Evolutionary conservation across 1,140 invertebrate species (phyloP).

Genomic region (Sycophila sp.): DNA sequence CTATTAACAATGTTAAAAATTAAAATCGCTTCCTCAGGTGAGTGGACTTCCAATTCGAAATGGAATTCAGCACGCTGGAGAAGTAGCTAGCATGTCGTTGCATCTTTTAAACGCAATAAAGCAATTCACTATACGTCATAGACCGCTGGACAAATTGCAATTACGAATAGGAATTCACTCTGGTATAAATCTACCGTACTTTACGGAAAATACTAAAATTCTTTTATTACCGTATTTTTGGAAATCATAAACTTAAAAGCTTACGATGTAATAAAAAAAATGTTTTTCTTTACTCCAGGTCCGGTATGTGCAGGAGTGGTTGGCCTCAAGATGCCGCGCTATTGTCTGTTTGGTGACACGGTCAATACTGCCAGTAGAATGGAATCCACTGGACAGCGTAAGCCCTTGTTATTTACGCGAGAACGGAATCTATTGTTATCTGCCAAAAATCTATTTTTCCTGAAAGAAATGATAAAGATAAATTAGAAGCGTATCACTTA

Average conservation of each 20-base stretch:
- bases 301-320: constrained; percentile 90
- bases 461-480: too few relatives aligned
- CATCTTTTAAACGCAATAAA: constrained; percentile 84
- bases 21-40: too few relatives aligned
- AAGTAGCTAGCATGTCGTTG: constrained; percentile 94
- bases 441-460: too few relatives aligned
- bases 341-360: constrained; percentile 90
- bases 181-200: constrained; percentile 69
- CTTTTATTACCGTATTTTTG: background rate
- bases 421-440: too few relatives aligned
- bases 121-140: constrained; percentile 87
- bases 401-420: constrained; percentile 46
- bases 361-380: constrained; percentile 94
- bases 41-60: constrained; percentile 86
- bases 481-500: too few relatives aligned
- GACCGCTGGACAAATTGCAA: constrained; percentile 84
- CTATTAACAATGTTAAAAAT: too few relatives aligned
- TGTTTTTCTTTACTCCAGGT: constrained; percentile 49
- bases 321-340: constrained; percentile 89
- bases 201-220: background rate
- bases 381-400: constrained; percentile 88
- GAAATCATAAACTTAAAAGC: background rate
- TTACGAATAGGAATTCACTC: constrained; percentile 93
- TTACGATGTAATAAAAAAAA: background rate
- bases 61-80: constrained; percentile 83